Conservation (phyloP, 2,797 vertebrate species). For the Liasis olivaceus region DNA sequence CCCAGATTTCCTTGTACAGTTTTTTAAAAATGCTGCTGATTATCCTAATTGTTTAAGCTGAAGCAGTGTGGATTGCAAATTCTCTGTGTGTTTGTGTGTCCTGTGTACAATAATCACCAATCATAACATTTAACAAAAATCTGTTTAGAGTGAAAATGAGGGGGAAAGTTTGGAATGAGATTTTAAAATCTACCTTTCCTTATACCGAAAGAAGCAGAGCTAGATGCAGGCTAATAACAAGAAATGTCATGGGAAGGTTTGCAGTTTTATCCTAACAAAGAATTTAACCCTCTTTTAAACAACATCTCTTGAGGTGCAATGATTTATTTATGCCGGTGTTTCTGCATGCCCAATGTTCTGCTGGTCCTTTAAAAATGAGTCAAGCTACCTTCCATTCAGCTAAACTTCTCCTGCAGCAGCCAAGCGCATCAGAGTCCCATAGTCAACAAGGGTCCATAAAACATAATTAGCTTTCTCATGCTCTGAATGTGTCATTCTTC, state of each 20-base stretch:
- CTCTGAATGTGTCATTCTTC: slow-evolving; percentile 67
- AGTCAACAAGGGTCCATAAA: slow-evolving; percentile 68
- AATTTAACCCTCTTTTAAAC: slow-evolving; percentile 33
- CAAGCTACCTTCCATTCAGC: slow-evolving; percentile 54
- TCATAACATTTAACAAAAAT: not conserved
- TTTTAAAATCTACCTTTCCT: slow-evolving; percentile 8
- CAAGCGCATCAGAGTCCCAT: slow-evolving; percentile 53
- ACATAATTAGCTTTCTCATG: slow-evolving; percentile 68
- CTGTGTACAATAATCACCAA: slow-evolving; percentile 4
- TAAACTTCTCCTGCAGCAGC: slow-evolving; percentile 25
- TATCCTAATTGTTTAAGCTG: slow-evolving; percentile 17
- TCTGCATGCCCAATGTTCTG: slow-evolving; percentile 35
- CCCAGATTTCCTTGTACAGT: not conserved
- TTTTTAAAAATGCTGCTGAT: not conserved
- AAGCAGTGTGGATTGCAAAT: not conserved
- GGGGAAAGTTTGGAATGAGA: not conserved
- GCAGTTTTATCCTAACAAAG: slow-evolving; percentile 52
- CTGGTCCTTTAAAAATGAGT: slow-evolving; percentile 56
- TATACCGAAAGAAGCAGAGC: slow-evolving; percentile 17
- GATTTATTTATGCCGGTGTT: slow-evolving; percentile 38
- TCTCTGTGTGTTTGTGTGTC: not conserved
- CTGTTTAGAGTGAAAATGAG: not conserved
- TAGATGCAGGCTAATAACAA: slow-evolving; percentile 5
- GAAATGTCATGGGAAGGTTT: slow-evolving; percentile 32
- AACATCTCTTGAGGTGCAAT: slow-evolving; percentile 48